Evolutionary conservation across 1,140 invertebrate genomes (phyloP), one percentile per base, ranked within the genome.

Genomic region (Uloborus diversus): DNA sequence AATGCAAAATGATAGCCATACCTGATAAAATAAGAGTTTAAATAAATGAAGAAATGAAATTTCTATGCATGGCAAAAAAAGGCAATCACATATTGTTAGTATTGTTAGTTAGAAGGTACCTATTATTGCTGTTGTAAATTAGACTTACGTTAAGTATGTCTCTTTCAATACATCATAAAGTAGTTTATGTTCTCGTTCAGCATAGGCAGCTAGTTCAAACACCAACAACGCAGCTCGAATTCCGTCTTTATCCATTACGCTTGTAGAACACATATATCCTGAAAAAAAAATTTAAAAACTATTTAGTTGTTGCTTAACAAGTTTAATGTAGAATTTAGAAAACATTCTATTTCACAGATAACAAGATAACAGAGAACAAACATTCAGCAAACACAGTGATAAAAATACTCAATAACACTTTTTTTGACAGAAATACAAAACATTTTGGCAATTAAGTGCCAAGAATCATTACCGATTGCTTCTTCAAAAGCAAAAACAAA

Each of bases 231-330:
- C 94, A 1, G 96, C 96, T 59, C 91, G 93, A 13, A 99, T 90
- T 0, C 98, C 98, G 89, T 99, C 98, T 86, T 99, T 99, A 85
- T 99, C 98, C 4, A 97, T 87, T 0, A 99, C 94, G n/a, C 86
- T 88, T 0, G 90, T 90, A 0, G 93, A 92, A 85, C 94, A 95
- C 97, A 99, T 99, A 37, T 65, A 78, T 4, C 73, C 73, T 78
- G 27, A 33, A 28, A 37, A 5, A 20, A 33, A 35, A 4, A 27
- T 20, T 32, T n/a, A 35, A n/a, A 1, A 53, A n/a, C 1, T 20
- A 53, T 53, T 53, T 53, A n/a, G 1, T n/a, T 53, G 49, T n/a
- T 9, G 49, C 49, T n/a, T n/a, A 53, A 53, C 20, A 42, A 42
- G 7, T 42, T n/a, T n/a, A n/a, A n/a, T n/a, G n/a, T 3, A 57